Evolutionary conservation across 2,113 vertebrate genomes (phyloP), one percentile per base, ranked within the genome.

Genomic region (Colistium nudipinnis): DNA sequence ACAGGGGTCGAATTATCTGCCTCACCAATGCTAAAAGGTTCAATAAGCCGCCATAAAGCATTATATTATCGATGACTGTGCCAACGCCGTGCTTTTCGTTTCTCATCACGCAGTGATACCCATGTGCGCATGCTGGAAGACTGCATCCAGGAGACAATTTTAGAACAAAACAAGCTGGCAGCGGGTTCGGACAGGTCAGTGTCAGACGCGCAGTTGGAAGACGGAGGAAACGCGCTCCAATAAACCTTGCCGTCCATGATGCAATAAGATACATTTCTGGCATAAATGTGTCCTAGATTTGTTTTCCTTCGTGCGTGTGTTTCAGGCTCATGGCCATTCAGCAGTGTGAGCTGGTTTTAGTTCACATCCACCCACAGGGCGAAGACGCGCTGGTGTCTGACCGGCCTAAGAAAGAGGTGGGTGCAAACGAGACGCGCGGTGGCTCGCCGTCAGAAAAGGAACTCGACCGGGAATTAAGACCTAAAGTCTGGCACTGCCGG

Each of bases 121-220:
- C 97, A 99, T 0, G 97, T 99, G 39, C 94, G 97, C 62, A 98
- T 99, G 97, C 91, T 99, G 83, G 98, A 99, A 87, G 98, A 99
- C 48, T 98, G 93, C 85, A 97, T 99, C 62, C 95, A 96, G 48
- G 98, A 99, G 87, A 98, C 97, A 2, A 98, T 99, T 83, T 93
- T 95, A 30, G 97, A 99, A 3, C 97, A 99, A 55, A 99, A 99
- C 90, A 98, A 98, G 33, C 90, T 98, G 85, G 98, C 98, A 38
- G 96, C 96, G 27, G 95, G 96, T 64, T 99, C 98, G 4, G 98
- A 99, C 90, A 95, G 98, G 98, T 99, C 78, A 92, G 95, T 95
- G 20, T 28, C 22, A n/a, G 13, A 63, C 7, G 4, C 28, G 17
- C 5, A 9, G 13, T 19, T 47, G 3, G 10, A 62, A 54, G 9